These are phyloP conservation scores for Taenioides sp. DNA, from an alignment of 2,797 vertebrate species.

Conservation along the genomic window DNA sequence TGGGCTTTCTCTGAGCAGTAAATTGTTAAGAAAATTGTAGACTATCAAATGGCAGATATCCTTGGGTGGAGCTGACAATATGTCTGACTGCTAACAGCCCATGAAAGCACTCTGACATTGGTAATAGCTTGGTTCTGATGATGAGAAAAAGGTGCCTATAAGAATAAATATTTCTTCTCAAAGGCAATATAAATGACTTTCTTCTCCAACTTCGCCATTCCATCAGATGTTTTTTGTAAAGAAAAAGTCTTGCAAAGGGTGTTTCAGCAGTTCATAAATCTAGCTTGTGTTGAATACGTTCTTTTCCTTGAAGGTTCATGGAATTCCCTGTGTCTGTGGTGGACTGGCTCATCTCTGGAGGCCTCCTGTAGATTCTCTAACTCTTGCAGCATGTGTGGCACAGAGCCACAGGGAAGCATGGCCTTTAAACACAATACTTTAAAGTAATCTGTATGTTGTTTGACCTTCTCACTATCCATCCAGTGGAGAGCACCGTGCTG, in stretches of 20 bases:
- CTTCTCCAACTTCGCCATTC: slow-evolving; percentile 54
- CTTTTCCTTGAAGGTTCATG: slow-evolving; percentile 62
- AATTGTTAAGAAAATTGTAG: slow-evolving; percentile 60
- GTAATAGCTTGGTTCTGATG: slow-evolving; percentile 58
- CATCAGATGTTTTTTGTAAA: slow-evolving; percentile 27
- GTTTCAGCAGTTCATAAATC: slow-evolving; percentile 75
- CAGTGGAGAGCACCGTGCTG: slow-evolving; percentile 14
- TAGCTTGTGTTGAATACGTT: slow-evolving; percentile 61
- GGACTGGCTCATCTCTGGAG: slow-evolving; percentile 50
- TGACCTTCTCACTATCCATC: slow-evolving; percentile 43
- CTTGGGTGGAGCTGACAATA: slow-evolving; percentile 60
- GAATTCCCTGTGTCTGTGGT: slow-evolving; percentile 35
- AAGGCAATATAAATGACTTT: slow-evolving; percentile 30
- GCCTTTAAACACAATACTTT: slow-evolving; percentile 38
- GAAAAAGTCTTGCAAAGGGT: slow-evolving; percentile 46
- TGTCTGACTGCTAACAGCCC: slow-evolving; percentile 66
- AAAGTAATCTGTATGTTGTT: slow-evolving; percentile 43
- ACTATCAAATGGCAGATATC: slow-evolving; percentile 50
- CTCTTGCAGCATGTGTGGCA: slow-evolving; percentile 60
- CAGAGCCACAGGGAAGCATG: slow-evolving; percentile 41
- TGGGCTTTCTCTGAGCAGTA: slow-evolving; percentile 69
- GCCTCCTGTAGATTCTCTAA: slow-evolving; percentile 44
- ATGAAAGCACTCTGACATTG: slow-evolving; percentile 61
- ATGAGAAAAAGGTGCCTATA: slow-evolving; percentile 29
- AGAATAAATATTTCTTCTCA: slow-evolving; percentile 45